phyloP scores from a whole-genome alignment of 2,797 vertebrate species.

The Gadopsis marmoratus region DNA sequence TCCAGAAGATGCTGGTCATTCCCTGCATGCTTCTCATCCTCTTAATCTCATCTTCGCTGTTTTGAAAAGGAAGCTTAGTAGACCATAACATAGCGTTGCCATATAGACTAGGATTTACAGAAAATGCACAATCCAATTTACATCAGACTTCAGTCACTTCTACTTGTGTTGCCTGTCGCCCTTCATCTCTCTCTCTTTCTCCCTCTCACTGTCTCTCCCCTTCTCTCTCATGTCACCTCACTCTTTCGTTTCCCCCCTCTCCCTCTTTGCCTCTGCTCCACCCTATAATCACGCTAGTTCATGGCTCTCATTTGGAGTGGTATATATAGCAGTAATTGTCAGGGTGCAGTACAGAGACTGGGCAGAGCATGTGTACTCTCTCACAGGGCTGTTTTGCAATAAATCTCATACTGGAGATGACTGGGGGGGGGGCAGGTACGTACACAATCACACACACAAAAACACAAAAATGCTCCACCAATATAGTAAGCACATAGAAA shows the following conservation, averaged over 20 bases:
- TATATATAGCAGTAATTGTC: slow-evolving; percentile 90
- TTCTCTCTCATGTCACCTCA: slow-evolving; percentile 37
- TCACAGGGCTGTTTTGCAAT: slow-evolving; percentile 79
- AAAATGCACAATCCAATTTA: slow-evolving; percentile 57
- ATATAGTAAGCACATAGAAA: slow-evolving; percentile 16
- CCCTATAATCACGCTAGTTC: slow-evolving; percentile 87
- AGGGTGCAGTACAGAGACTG: slow-evolving; percentile 82
- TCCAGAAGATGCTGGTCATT: slow-evolving; percentile 38
- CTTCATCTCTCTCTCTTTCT: slow-evolving; percentile 31
- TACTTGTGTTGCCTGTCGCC: slow-evolving; percentile 36
- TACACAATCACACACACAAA: slow-evolving; percentile 38
- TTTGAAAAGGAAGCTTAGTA: slow-evolving; percentile 47
- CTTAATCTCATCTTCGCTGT: slow-evolving; percentile 52
- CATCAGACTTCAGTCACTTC: slow-evolving; percentile 57
- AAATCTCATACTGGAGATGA: slow-evolving; percentile 69
- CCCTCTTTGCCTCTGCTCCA: slow-evolving; percentile 76
- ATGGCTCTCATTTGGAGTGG: slow-evolving; percentile 87
- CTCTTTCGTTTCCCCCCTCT: slow-evolving; percentile 49
- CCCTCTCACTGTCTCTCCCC: slow-evolving; percentile 26
- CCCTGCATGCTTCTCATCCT: slow-evolving; percentile 34
- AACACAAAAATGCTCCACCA: slow-evolving; percentile 29
- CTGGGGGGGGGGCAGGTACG: slow-evolving; percentile 26
- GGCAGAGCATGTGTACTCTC: slow-evolving; percentile 81
- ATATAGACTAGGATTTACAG: slow-evolving; percentile 57
- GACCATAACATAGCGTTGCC: slow-evolving; percentile 39